Base-by-base conservation (phyloP, 2,888 invertebrate species). In the Abrostola triplasia region DNA sequence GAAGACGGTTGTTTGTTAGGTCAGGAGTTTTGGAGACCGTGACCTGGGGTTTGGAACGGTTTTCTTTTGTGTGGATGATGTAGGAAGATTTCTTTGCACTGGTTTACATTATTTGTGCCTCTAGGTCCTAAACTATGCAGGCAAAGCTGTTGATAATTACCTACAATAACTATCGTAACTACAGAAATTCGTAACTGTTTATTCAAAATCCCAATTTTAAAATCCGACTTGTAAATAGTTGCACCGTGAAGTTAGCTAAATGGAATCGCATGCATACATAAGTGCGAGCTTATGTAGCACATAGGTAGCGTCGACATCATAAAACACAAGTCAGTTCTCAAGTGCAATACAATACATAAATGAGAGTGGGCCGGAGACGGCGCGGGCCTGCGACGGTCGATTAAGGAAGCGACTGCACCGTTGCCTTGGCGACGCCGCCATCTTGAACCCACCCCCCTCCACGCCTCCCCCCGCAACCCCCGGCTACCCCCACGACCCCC, bases 331-430 rank as follows among this genome's bases (percentile, higher is more conserved):
- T 77, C 82, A 84, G 83, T 83, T 77, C 79, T 73, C 83, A 88
- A 91, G 90, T 93, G 93, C 92, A 94, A 89, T 92, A 92, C 91
- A 90, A 92, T 92, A 92, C 85, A 93, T 92, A 92, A 92, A 90
- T 89, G 92, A 89, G 86, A 85, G 82, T 79, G 79, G 82, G 81
- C 83, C 82, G 84, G 84, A 83, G 86, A 85, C 83, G 73, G 85
- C 71, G 81, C 81, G 88, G 88, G 91, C 88, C 86, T 89, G 89
- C 89, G 90, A 89, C 93, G 94, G 94, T 94, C 94, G 94, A 94
- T 94, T 93, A 94, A 94, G 93, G 94, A 94, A 94, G 93, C 91
- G 89, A 93, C 89, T 94, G 94, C 94, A 94, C 84, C 92, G 94
- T 94, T 93, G 92, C 92, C 93, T 88, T 90, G 91, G 85, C 88